Conservation (phyloP, 1,140 invertebrate species). For the Philotrypesis tridentata region DNA sequence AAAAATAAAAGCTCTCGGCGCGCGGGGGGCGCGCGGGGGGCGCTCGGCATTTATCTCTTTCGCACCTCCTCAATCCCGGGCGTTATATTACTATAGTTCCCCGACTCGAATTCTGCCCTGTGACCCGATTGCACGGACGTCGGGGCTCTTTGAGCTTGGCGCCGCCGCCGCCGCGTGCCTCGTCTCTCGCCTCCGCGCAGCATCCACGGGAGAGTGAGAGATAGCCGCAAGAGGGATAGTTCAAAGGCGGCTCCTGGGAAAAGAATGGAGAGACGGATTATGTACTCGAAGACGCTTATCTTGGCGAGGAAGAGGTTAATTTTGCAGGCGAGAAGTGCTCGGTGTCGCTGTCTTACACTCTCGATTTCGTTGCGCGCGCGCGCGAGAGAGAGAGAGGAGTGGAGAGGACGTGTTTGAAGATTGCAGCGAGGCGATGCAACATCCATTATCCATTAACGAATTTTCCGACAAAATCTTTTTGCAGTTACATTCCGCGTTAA, state of each 20-base stretch:
- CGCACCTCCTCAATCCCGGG: not conserved
- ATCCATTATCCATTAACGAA: no score
- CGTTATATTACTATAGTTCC: not conserved
- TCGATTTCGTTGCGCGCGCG: no score
- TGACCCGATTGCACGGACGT: slow-evolving; percentile 12
- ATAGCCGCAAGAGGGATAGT: slow-evolving; percentile 2
- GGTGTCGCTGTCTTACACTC: not conserved
- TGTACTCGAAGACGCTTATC: not conserved
- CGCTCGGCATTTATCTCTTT: not conserved
- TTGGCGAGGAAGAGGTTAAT: not conserved
- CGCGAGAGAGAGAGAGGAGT: no score
- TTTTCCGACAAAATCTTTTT: no score
- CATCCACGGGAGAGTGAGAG: not conserved
- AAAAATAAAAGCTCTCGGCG: not conserved
- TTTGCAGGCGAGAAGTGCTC: slow-evolving; percentile 4
- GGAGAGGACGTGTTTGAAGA: no score
- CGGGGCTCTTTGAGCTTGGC: not conserved
- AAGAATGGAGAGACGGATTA: slow-evolving; percentile 32
- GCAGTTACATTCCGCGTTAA: not conserved
- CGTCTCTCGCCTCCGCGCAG: not conserved
- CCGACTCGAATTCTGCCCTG: not conserved
- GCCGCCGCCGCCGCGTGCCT: not conserved
- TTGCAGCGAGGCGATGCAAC: no score
- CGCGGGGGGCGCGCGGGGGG: no score
- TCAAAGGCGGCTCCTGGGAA: not conserved